These are phyloP conservation scores for Leucopsar rothschildi DNA, from an alignment of 2,113 vertebrate species.

Conservation along the genomic window DNA sequence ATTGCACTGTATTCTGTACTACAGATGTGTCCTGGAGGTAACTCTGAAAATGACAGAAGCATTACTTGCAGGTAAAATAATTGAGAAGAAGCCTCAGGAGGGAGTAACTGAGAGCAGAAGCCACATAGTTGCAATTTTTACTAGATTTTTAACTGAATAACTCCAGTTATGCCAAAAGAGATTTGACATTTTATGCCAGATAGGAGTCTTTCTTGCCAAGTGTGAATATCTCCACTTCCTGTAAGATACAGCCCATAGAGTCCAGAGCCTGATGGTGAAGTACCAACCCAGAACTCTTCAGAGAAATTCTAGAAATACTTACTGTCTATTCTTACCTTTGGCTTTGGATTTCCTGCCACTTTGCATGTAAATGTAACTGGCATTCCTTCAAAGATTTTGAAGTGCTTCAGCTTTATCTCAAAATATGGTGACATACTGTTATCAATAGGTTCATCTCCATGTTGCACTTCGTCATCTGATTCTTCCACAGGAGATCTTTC, in stretches of 20 bases:
- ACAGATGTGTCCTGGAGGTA: neutral
- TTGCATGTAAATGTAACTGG: constrained; percentile 92
- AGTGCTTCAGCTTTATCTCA: constrained; percentile 90
- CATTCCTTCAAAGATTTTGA: constrained; percentile 97
- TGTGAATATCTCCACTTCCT: neutral
- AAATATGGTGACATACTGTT: constrained; percentile 78
- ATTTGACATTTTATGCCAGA: neutral
- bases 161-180: neutral
- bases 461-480: constrained; percentile 85
- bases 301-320: neutral
- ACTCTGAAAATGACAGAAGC: neutral
- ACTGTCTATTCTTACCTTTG: constrained; percentile 81
- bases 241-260: neutral
- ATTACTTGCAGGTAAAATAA: neutral
- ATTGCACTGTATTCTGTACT: neutral
- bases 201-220: neutral
- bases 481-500: constrained; percentile 94
- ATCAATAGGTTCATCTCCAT: constrained; percentile 73
- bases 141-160: neutral
- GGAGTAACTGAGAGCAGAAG: neutral
- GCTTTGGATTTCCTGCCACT: constrained; percentile 88
- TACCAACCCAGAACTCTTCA: neutral
- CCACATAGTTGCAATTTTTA: neutral
- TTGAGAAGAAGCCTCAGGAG: neutral
- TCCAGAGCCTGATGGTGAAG: neutral